phyloP scores from a whole-genome alignment of 2,113 vertebrate genomes.

The Petroica traversi region DNA sequence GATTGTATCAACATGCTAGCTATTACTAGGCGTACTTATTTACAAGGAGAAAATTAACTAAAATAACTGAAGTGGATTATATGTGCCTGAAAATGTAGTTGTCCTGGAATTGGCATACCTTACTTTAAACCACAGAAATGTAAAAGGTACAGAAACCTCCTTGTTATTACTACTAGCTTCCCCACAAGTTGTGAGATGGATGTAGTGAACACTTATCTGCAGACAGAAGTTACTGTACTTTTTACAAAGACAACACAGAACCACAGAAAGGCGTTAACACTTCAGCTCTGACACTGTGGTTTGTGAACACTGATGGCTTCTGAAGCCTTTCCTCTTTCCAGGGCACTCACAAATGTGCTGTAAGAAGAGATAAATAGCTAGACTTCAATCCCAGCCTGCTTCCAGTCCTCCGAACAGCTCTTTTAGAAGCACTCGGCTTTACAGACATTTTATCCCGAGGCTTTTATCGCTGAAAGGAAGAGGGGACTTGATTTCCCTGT shows the following conservation, averaged over 20 bases:
- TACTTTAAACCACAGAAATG: neutral
- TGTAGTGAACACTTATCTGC: neutral
- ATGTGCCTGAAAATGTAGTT: neutral
- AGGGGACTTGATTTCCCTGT: neutral
- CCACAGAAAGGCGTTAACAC: neutral
- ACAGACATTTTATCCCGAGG: constrained; percentile 9
- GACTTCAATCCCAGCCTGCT: neutral
- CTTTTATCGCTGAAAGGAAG: constrained; percentile 1
- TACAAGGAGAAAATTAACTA: neutral
- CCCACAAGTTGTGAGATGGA: neutral
- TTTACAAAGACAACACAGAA: neutral
- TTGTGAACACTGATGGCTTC: neutral
- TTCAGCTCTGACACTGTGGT: neutral
- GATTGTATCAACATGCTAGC: neutral
- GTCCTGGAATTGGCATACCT: neutral
- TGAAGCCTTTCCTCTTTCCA: neutral
- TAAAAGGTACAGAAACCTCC: neutral
- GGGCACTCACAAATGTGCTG: neutral
- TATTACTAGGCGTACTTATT: neutral
- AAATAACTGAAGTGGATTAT: neutral
- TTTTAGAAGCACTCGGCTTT: neutral
- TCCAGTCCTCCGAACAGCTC: neutral
- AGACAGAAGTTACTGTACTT: neutral
- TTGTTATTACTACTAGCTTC: neutral
- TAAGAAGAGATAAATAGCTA: constrained; percentile 1